Base-by-base conservation (phyloP, 1,140 invertebrate genomes). In the Anoplolepis gracilipes region DNA sequence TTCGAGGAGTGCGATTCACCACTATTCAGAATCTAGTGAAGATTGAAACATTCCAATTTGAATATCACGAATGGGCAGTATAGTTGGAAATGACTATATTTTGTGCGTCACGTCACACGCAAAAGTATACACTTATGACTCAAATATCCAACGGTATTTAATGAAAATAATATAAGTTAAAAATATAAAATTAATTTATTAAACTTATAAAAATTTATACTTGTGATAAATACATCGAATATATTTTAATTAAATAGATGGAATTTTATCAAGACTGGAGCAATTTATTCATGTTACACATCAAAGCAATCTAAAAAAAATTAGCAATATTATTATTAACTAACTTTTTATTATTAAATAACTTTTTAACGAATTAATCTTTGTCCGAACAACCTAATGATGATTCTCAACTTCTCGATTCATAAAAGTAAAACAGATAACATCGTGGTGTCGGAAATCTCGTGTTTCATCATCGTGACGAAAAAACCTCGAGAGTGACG, bases 391-490 rank as follows among this genome's bases (percentile, higher is more conserved):
- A 81, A 81, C 22, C 25, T 19, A 42, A n/a, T 11, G 33, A 53
- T 72, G 53, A 72, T 46, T 57, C 53, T 55, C 78, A 81, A 81
- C 25, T 69, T 28, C 53, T 61, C n/a, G 67, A 82, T 73, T 82
- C 78, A 46, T 33, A 82, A 73, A 82, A 46, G 46, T 72, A 10
- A 72, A 59, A 46, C 53, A 61, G 78, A 82, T 72, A 82, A 72
- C 53, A 82, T 82, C 65, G 33, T 67, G n/a, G 6, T 25, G 67
- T 28, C 65, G 78, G 78, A 82, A 72, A 82, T 72, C 67, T 82
- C 67, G 67, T 67, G 36, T 73, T 82, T 82, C 78, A 82, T 73
- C 67, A 82, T 73, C 78, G 19, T 72, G 36, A 82, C n/a, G 53
- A 72, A 72, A n/a, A 64, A 82, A 59, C 19, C 77, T 72, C 67